Percentiles rank a stretch among this genome's conserved stretches.
Conservation (phyloP, 2,797 vertebrate genomes). For the Harpagifer antarcticus region DNA sequence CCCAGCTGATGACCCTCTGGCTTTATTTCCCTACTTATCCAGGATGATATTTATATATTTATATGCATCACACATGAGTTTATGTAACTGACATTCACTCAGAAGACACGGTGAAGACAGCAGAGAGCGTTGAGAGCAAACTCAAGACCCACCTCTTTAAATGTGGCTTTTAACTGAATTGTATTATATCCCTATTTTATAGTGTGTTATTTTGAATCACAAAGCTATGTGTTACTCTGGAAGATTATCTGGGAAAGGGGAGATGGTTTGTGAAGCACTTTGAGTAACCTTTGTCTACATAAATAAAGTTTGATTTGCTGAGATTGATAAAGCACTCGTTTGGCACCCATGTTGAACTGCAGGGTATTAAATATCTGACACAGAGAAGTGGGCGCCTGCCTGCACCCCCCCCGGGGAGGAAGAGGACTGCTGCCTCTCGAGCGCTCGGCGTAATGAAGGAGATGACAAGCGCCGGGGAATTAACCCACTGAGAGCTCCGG, state of each 20-base stretch:
- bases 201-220: too few relatives aligned
- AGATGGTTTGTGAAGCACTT: too few relatives aligned
- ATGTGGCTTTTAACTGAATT: too few relatives aligned
- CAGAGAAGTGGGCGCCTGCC: slow-evolving; percentile 45
- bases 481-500: slow-evolving; percentile 70
- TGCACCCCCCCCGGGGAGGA: slow-evolving; percentile 28
- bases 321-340: slow-evolving; percentile 37
- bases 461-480: slow-evolving; percentile 74
- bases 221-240: too few relatives aligned
- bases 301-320: slow-evolving; percentile 10
- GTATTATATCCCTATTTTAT: too few relatives aligned
- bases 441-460: slow-evolving; percentile 62
- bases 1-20: slow-evolving; percentile 60
- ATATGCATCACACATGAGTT: slow-evolving; percentile 53
- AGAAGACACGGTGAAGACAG: background rate
- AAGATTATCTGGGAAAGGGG: too few relatives aligned
- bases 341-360: slow-evolving; percentile 30
- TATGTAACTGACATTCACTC: slow-evolving; percentile 61
- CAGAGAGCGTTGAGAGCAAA: too few relatives aligned
- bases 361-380: slow-evolving; percentile 44
- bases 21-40: slow-evolving; percentile 52
- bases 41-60: slow-evolving; percentile 19
- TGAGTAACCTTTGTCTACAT: too few relatives aligned
- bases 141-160: too few relatives aligned
- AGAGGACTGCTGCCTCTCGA: slow-evolving; percentile 54